Evolutionary conservation across 2,797 vertebrate genomes (phyloP).

Genomic region (Lutjanus campechanus): DNA sequence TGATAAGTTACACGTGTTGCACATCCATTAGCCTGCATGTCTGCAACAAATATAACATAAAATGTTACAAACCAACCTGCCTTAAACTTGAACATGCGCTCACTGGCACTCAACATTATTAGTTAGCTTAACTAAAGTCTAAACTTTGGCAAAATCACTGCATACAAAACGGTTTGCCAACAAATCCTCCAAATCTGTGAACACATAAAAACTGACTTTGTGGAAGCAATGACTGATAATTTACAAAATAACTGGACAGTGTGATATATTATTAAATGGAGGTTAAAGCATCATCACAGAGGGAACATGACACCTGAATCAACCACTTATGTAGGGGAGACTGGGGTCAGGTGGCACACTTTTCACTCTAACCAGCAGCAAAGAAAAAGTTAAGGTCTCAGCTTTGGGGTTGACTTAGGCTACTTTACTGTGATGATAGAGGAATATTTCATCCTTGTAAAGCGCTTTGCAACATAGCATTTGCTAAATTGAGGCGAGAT

Average conservation of each 20-base stretch:
- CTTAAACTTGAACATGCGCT: background rate
- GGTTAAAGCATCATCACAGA: background rate
- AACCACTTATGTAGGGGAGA: background rate
- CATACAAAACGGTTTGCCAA: background rate
- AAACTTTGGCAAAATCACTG: background rate
- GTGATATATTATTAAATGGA: slow-evolving; percentile 9
- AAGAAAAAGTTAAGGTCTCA: too few species aligned
- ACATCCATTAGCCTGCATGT: background rate
- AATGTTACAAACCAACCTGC: slow-evolving; percentile 1
- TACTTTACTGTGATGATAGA: too few species aligned
- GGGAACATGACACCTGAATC: background rate
- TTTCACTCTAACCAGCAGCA: too few species aligned
- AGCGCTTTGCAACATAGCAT: too few species aligned
- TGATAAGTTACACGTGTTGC: background rate
- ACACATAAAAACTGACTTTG: background rate
- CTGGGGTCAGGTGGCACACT: too few species aligned
- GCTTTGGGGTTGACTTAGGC: too few species aligned
- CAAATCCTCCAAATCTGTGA: background rate
- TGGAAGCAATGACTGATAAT: slow-evolving; percentile 5
- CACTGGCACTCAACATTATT: background rate
- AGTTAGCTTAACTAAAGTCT: background rate
- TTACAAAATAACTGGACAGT: slow-evolving; percentile 8
- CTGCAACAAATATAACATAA: background rate
- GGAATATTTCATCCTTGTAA: too few species aligned
- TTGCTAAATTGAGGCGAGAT: too few species aligned